Evolutionary conservation across 2,888 invertebrate genomes (phyloP).

Genomic region (Agrotis puta): DNA sequence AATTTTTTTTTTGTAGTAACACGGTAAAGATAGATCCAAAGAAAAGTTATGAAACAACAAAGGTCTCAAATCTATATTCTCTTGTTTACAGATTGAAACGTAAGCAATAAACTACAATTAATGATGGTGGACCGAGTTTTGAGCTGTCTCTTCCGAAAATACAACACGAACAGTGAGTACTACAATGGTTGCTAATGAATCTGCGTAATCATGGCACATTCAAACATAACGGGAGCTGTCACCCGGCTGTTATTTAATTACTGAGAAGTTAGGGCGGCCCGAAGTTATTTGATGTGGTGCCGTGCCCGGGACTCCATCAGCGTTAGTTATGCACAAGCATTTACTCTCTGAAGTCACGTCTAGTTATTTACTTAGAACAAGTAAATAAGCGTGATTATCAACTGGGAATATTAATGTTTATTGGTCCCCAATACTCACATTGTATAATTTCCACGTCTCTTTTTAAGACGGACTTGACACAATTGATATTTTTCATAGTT

Average conservation of each 20-base stretch:
- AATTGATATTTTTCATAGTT: neutral
- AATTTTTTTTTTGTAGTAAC: no score
- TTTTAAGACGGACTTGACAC: neutral
- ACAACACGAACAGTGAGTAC: conserved; percentile 77
- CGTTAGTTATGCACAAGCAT: conserved; percentile 40
- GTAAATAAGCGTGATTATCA: conserved; percentile 3
- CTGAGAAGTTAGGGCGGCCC: conserved; percentile 43
- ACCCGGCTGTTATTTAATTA: conserved; percentile 60
- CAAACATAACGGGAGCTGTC: conserved; percentile 51
- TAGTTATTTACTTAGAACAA: neutral
- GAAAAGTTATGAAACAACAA: conserved; percentile 7
- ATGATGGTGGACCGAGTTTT: conserved; percentile 80
- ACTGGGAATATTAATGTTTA: neutral
- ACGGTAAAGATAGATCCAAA: neutral
- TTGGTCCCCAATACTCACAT: neutral
- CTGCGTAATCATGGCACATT: conserved; percentile 52
- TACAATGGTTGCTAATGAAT: conserved; percentile 62
- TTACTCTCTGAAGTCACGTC: conserved; percentile 35
- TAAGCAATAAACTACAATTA: conserved; percentile 74
- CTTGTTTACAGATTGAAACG: conserved; percentile 78
- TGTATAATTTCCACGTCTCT: neutral
- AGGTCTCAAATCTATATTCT: conserved; percentile 46
- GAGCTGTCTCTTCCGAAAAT: conserved; percentile 76
- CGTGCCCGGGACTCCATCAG: conserved; percentile 26
- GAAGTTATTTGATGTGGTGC: conserved; percentile 52